Base-by-base conservation (phyloP, 2,888 invertebrate species). In the Lottia scabra region DNA sequence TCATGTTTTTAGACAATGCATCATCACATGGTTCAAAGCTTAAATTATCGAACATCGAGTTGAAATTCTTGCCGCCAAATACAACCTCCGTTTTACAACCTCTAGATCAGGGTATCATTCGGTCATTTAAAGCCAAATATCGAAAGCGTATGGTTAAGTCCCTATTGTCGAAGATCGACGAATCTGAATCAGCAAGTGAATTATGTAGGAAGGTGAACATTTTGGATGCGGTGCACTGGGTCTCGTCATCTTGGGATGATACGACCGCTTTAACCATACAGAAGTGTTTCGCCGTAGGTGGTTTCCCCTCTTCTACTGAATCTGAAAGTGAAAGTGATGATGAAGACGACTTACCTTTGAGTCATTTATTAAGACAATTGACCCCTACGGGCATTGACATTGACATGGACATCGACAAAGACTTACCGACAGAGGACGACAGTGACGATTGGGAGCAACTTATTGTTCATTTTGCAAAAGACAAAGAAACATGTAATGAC, bases 1-100 rank as follows among this genome's bases (percentile, higher is more conserved):
- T 74, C 2, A 65, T 76, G 27, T 64, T 74, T 13, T 62, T 70
- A 16, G 65, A 70, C 63, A 70, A 70, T 46, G 65, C 70, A 4
- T 26, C 73, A 8, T 75, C 71, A 19, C 73, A 75, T 64, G 66
- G 69, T 2, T 56, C 63, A 23, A 68, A 63, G 13, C 48, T 46
- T 46, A 13, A 46, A 46, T 16, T 46, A 26, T 23, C 10, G 19
- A 63, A 63, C 63, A 16, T 63, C 23, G 26, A 12, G 19, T 63
- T 63, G 10, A 63, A 8, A 26, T 63, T 8, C 26, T 16, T 63
- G 63, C 63, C 63, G 19, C 10, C 63, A 8, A 63, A 63, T 26
- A 63, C n/a, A n/a, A n/a, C n/a, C n/a, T n/a, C n/a, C n/a, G n/a
- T n/a, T n/a, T n/a, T n/a, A n/a, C n/a, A n/a, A n/a, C n/a, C n/a